Percentiles rank a stretch among this genome's conserved stretches.
phyloP scores from a whole-genome alignment of 2,797 vertebrate species.

The Ceyx erithaca region DNA sequence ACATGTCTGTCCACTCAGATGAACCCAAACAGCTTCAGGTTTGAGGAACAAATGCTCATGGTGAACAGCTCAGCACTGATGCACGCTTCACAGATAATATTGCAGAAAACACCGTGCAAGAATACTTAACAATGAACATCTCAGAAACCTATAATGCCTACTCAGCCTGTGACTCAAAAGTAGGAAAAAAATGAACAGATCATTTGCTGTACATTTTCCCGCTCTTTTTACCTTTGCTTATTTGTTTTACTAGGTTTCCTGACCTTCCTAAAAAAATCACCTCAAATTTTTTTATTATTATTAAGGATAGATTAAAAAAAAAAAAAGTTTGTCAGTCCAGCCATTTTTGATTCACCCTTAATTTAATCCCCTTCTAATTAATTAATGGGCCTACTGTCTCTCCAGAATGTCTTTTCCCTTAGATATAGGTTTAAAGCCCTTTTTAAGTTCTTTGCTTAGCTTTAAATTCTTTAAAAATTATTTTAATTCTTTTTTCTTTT shows the following conservation, averaged over 20 bases:
- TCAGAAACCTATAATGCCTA: background rate
- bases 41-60: background rate
- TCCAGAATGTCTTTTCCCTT: conserved; percentile 22
- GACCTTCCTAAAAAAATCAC: background rate
- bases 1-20: background rate
- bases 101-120: background rate
- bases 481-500: no score
- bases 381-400: conserved; percentile 26
- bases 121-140: background rate
- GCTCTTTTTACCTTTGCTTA: background rate
- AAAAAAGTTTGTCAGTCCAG: background rate
- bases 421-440: conserved; percentile 11
- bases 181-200: background rate
- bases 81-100: background rate
- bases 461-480: background rate
- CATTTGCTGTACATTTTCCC: background rate
- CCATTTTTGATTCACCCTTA: conserved; percentile 12
- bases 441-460: conserved; percentile 36
- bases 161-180: background rate
- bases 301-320: background rate
- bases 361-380: conserved; percentile 47
- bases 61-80: background rate
- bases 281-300: background rate
- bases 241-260: background rate
- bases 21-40: background rate